Conservation (phyloP, 2,797 vertebrate species). For the Lateolabrax maculatus region DNA sequence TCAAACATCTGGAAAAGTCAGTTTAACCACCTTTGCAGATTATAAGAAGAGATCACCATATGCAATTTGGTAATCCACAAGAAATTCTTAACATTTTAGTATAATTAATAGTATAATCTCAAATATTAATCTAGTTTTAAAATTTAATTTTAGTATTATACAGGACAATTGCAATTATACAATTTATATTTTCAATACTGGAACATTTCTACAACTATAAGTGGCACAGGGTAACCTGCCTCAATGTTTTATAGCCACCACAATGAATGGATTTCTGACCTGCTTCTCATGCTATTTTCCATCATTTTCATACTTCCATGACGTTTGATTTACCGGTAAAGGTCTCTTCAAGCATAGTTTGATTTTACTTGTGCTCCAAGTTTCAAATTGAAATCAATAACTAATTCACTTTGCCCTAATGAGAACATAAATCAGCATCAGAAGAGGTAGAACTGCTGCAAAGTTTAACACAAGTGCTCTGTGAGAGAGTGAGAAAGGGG, state of each 20-base stretch:
- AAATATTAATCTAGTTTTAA: not conserved
- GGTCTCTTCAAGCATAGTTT: slow-evolving; percentile 10
- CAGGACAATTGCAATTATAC: not conserved
- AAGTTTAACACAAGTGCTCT: slow-evolving; percentile 15
- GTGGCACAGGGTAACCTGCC: no score
- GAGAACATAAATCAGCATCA: slow-evolving; percentile 47
- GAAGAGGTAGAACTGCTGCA: slow-evolving; percentile 1
- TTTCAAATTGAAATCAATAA: slow-evolving; percentile 65
- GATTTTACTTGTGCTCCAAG: slow-evolving; percentile 29
- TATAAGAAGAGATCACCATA: no score
- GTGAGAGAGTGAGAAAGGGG: not conserved
- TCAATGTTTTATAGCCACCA: not conserved
- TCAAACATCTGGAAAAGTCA: no score
- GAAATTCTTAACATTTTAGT: no score
- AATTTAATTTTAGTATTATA: not conserved
- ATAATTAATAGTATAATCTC: no score
- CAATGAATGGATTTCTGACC: not conserved
- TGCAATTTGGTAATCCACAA: no score
- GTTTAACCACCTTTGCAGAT: no score
- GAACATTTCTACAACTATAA: no score
- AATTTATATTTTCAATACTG: no score
- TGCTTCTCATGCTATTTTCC: not conserved
- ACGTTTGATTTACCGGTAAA: slow-evolving; percentile 10
- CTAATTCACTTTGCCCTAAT: slow-evolving; percentile 46
- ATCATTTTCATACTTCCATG: not conserved